Conservation (phyloP, 2,113 vertebrate genomes). For the zebrafish (Danio rerio) region GRCz12tu NC_133187.1:29616001-29616500, state of each 20-base stretch:
- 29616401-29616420: conserved; percentile 37
- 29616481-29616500: conserved; percentile 3
- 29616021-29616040: neutral
- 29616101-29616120: neutral
- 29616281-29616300: neutral
- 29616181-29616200: neutral
- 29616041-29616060: neutral
- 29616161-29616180: conserved; percentile 1
- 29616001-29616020: conserved; percentile 11
- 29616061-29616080: neutral
- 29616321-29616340: neutral
- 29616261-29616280: neutral
- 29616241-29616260: conserved; percentile 11
- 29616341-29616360: conserved; percentile 35
- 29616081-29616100: neutral
- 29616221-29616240: neutral
- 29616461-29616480: conserved; percentile 20
- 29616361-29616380: conserved; percentile 40
- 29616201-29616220: neutral
- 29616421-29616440: conserved; percentile 30
- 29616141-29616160: neutral
- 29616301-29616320: neutral
- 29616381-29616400: conserved; percentile 49
- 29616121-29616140: neutral
- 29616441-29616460: conserved; percentile 50